phyloP scores from a whole-genome alignment of 2,113 vertebrate genomes.

The Anhinga anhinga region DNA sequence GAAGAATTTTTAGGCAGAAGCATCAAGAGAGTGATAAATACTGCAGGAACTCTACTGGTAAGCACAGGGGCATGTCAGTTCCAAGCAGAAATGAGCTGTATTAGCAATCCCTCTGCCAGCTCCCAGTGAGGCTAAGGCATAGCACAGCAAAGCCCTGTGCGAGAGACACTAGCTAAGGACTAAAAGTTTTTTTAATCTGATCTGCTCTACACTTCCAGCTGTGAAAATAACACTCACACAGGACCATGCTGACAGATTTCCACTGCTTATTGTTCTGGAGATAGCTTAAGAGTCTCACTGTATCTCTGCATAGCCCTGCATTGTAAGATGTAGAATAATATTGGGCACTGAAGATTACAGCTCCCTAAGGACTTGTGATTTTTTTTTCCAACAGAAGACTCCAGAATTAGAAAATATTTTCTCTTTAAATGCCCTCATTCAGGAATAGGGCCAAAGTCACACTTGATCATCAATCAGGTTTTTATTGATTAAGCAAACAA shows the following conservation, averaged over 20 bases:
- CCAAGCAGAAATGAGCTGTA: background rate
- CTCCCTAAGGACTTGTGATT: background rate
- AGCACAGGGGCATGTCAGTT: background rate
- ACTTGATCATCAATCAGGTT: background rate
- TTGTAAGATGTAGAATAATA: background rate
- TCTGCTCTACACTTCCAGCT: conserved; percentile 36
- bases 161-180: background rate
- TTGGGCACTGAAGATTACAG: conserved; percentile 25
- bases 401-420: background rate
- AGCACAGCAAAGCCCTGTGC: background rate
- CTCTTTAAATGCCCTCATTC: background rate
- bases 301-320: background rate
- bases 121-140: background rate
- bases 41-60: background rate
- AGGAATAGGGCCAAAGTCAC: background rate
- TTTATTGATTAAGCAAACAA: background rate
- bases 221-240: conserved; percentile 42
- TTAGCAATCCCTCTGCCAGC: background rate
- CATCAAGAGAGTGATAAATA: background rate
- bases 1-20: background rate
- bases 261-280: background rate
- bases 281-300: background rate
- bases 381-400: background rate
- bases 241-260: conserved; percentile 42
- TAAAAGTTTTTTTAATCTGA: conserved; percentile 48